Evolutionary conservation across 2,797 vertebrate genomes (phyloP).

Genomic region (Glyptemys insculpta): DNA sequence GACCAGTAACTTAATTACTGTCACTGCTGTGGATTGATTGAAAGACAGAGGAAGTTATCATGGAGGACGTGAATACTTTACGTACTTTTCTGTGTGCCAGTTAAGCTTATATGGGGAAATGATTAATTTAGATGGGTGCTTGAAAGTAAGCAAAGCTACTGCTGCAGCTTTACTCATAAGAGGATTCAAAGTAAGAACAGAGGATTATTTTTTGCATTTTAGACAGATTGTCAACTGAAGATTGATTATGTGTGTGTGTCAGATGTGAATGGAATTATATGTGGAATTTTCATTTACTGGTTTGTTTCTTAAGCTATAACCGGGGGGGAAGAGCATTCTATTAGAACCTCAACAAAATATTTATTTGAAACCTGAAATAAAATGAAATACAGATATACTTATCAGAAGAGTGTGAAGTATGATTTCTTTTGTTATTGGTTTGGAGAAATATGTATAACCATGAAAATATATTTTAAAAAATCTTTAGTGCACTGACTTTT

Average conservation of each 20-base stretch:
- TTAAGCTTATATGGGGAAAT: not conserved
- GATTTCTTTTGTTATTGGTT: not conserved
- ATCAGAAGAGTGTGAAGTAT: fast-evolving
- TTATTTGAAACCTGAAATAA: not conserved
- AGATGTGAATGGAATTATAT: not conserved
- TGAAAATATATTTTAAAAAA: not conserved
- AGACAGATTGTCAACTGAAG: not conserved
- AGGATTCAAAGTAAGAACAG: not conserved
- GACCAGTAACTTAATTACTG: not conserved
- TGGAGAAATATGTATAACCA: not conserved
- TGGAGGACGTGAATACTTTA: not conserved
- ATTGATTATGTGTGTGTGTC: not conserved
- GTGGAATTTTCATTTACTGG: not conserved
- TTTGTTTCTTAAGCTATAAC: not conserved
- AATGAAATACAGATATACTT: not conserved
- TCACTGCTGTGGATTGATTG: not conserved
- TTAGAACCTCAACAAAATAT: not conserved
- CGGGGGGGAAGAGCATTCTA: not conserved
- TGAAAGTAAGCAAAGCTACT: not conserved
- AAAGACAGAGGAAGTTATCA: not conserved
- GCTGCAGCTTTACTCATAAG: not conserved
- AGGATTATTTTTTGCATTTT: not conserved
- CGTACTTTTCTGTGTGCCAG: not conserved
- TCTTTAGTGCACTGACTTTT: not conserved
- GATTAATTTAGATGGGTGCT: not conserved